These are phyloP conservation scores for Nannoperca australis DNA, from an alignment of 2,797 vertebrate genomes.

Conservation along the genomic window DNA sequence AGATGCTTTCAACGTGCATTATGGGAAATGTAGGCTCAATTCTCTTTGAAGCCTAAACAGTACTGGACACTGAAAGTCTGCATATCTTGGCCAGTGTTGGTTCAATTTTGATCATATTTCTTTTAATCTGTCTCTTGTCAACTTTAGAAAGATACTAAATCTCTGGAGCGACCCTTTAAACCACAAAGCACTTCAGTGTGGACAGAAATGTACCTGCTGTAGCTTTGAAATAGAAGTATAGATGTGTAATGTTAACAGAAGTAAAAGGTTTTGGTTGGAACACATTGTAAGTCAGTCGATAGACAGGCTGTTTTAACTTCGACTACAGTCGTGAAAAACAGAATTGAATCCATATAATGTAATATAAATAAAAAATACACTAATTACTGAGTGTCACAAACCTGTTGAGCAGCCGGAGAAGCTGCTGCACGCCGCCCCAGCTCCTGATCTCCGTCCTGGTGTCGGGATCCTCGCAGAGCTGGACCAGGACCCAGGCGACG, in stretches of 20 bases:
- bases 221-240: neutral
- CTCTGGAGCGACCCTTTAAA: neutral
- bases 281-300: too few relatives aligned
- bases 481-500: conserved; percentile 91
- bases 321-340: neutral
- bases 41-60: neutral
- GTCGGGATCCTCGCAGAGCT: conserved; percentile 92
- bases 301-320: neutral
- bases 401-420: conserved; percentile 90
- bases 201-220: neutral
- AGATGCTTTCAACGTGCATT: neutral
- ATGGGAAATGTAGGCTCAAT: neutral
- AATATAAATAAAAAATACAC: neutral
- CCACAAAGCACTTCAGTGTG: neutral
- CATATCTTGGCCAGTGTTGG: neutral
- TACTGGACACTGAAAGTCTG: neutral
- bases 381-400: conserved; percentile 55
- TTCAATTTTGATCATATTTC: neutral
- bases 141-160: neutral
- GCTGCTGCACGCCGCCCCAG: conserved; percentile 93
- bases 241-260: neutral
- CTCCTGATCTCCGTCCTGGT: conserved; percentile 88
- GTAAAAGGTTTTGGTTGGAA: neutral
- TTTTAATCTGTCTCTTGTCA: neutral
- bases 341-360: neutral